These are phyloP conservation scores for Onychorhynchus coronatus DNA, from an alignment of 2,113 vertebrate species.

Conservation along the genomic window DNA sequence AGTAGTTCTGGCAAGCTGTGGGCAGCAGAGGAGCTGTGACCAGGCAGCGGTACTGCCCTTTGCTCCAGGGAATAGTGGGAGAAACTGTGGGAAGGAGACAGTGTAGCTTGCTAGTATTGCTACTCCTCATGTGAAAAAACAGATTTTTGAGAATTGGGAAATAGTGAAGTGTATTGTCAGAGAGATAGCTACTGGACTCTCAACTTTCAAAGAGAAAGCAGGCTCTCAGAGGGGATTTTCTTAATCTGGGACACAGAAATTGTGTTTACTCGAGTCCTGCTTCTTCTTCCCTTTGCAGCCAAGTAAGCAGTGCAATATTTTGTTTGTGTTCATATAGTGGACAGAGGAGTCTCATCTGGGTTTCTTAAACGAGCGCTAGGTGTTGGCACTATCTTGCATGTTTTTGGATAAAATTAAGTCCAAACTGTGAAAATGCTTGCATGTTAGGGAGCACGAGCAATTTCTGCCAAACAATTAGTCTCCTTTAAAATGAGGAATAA, in stretches of 20 bases:
- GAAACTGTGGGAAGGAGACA: accelerated
- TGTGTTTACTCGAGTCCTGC: accelerated
- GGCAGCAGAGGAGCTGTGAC: too few species aligned
- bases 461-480: not conserved
- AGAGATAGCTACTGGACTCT: not conserved
- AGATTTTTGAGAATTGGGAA: not conserved
- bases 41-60: not conserved
- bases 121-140: not conserved
- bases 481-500: not conserved
- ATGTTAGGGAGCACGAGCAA: not conserved
- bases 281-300: not conserved
- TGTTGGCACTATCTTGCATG: not conserved
- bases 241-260: not conserved
- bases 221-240: not conserved
- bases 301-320: not conserved
- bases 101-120: not conserved
- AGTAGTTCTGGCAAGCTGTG: too few species aligned
- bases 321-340: not conserved
- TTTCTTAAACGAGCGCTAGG: not conserved
- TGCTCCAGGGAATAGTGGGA: accelerated
- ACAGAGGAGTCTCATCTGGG: not conserved
- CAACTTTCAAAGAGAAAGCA: not conserved
- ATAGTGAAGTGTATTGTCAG: not conserved
- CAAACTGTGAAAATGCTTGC: not conserved
- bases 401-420: not conserved